Conservation (phyloP, 2,888 invertebrate species). For the Agrotis puta region DNA sequence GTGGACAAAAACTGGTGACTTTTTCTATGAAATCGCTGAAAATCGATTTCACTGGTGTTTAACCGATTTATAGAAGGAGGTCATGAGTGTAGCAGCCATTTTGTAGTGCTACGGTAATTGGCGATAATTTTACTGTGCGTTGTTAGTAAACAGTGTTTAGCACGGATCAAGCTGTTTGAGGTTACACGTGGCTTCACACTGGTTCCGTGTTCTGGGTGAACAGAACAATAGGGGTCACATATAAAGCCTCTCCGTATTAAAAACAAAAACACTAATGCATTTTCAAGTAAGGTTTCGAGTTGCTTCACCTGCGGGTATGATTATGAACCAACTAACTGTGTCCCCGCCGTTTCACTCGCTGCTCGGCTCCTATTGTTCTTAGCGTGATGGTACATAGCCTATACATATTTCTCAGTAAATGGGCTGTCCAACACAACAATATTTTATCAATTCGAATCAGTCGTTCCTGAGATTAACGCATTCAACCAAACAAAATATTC, state of each 20-base stretch:
- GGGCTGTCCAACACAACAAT: no score
- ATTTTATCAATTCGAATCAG: no score
- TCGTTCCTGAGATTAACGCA: no score
- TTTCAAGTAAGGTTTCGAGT: not conserved
- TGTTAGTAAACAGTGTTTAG: conserved; percentile 44
- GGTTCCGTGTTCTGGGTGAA: not conserved
- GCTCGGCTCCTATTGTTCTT: no score
- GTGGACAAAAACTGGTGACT: conserved; percentile 26
- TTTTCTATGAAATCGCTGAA: conserved; percentile 35
- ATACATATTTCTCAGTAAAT: no score
- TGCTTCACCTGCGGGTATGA: not conserved
- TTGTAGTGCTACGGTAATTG: conserved; percentile 48
- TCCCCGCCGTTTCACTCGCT: no score
- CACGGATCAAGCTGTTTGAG: conserved; percentile 18
- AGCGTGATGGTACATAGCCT: no score
- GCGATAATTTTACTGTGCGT: conserved; percentile 62
- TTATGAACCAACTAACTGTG: not conserved
- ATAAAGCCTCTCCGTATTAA: not conserved
- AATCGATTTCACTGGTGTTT: conserved; percentile 49
- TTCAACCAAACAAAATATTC: no score
- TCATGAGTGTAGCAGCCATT: conserved; percentile 56
- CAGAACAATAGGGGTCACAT: not conserved
- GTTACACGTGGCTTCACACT: conserved; percentile 14
- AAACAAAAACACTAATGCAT: not conserved
- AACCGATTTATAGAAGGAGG: conserved; percentile 55